Conservation (phyloP, 2,888 invertebrate genomes). For the Phengaris arion region DNA sequence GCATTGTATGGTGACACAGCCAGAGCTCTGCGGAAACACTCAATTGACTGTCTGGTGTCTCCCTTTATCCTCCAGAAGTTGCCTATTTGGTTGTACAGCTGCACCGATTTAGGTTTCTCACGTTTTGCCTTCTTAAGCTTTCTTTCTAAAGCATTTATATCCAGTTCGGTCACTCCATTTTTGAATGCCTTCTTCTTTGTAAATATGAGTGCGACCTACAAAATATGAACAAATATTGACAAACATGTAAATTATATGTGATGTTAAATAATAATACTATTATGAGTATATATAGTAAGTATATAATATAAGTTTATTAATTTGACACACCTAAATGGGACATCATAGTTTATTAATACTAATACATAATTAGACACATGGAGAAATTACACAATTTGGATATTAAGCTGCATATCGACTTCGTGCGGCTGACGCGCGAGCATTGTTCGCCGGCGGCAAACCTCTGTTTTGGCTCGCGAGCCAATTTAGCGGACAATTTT, state of each 20-base stretch:
- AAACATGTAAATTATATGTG: too few relatives aligned
- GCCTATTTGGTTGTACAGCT: slow-evolving; percentile 93
- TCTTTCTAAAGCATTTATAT: slow-evolving; percentile 86
- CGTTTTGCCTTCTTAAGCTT: slow-evolving; percentile 87
- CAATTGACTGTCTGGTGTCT: slow-evolving; percentile 91
- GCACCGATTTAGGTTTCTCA: slow-evolving; percentile 91
- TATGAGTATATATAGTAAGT: too few relatives aligned
- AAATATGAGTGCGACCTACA: slow-evolving; percentile 81
- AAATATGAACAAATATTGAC: neutral
- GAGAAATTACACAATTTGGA: neutral
- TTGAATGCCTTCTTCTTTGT: slow-evolving; percentile 82
- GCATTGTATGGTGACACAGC: slow-evolving; percentile 92
- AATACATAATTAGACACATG: too few relatives aligned
- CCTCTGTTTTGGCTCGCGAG: too few relatives aligned
- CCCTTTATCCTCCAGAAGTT: slow-evolving; percentile 95
- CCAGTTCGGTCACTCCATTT: slow-evolving; percentile 83
- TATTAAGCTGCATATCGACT: too few relatives aligned
- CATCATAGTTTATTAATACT: too few relatives aligned
- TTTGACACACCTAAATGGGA: neutral
- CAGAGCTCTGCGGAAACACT: slow-evolving; percentile 92
- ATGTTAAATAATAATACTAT: neutral
- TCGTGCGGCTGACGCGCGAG: too few relatives aligned
- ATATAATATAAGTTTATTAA: too few relatives aligned
- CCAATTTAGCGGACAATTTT: too few relatives aligned
- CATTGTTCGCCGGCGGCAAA: too few relatives aligned